phyloP scores from a whole-genome alignment of 2,888 invertebrate species.

The Drosophila incognita region DNA sequence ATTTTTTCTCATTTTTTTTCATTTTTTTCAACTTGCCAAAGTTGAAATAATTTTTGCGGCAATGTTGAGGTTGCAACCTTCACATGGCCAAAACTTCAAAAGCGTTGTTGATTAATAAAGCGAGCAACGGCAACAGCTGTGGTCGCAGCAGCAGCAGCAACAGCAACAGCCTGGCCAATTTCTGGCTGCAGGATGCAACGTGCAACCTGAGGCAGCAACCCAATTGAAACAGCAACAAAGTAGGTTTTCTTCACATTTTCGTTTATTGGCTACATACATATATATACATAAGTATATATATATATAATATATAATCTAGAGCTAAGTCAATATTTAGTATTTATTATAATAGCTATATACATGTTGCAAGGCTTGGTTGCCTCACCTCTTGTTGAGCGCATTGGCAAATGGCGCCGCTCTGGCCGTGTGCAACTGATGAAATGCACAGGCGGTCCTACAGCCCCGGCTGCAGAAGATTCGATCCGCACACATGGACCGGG shows the following conservation, averaged over 20 bases:
- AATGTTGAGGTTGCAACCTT: slow-evolving; percentile 29
- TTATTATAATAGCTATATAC: slow-evolving; percentile 8
- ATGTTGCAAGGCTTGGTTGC: background rate
- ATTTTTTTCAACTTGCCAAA: slow-evolving; percentile 7
- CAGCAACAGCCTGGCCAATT: slow-evolving; percentile 66
- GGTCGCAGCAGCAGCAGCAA: slow-evolving; percentile 36
- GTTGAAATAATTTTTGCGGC: slow-evolving; percentile 33
- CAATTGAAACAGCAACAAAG: background rate
- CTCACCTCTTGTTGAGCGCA: slow-evolving; percentile 20
- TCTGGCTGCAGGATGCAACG: slow-evolving; percentile 13
- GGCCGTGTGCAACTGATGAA: slow-evolving; percentile 42
- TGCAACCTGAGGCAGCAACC: slow-evolving; percentile 12
- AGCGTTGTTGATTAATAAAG: slow-evolving; percentile 65
- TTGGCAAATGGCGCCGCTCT: slow-evolving; percentile 15
- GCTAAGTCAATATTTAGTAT: slow-evolving; percentile 7
- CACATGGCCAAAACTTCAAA: slow-evolving; percentile 27
- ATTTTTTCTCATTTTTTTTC: background rate
- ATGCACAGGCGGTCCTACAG: slow-evolving; percentile 70
- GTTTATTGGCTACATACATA: slow-evolving; percentile 19
- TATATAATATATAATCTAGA: slow-evolving; percentile 1
- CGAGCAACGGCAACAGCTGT: slow-evolving; percentile 45
- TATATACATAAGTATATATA: no score
- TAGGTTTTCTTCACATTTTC: background rate
- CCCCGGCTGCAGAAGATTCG: slow-evolving; percentile 65
- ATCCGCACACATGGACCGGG: slow-evolving; percentile 71